Conservation (phyloP, 1,140 invertebrate species). For the Hydropsyche tenuis region DNA sequence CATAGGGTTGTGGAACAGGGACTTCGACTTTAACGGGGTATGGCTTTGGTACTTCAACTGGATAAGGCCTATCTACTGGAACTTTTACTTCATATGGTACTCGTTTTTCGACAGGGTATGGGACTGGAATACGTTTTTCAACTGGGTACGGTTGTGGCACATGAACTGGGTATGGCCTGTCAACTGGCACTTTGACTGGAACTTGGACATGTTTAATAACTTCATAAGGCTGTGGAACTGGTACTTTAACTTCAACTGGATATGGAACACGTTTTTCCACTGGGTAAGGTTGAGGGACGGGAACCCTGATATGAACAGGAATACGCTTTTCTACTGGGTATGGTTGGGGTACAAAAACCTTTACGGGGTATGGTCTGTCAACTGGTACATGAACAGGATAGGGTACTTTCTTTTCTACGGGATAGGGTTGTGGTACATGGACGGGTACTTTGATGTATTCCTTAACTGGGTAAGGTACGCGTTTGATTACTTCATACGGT, state of each 20-base stretch:
- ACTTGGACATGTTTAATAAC: conserved; percentile 63
- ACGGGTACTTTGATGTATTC: conserved; percentile 71
- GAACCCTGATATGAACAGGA: conserved; percentile 69
- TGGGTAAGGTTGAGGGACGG: conserved; percentile 68
- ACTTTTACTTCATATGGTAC: conserved; percentile 69
- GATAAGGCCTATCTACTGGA: conserved; percentile 63
- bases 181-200: conserved; percentile 65
- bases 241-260: conserved; percentile 67
- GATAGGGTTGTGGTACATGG: conserved; percentile 65
- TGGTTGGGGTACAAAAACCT: conserved; percentile 71
- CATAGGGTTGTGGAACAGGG: conserved; percentile 64
- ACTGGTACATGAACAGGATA: conserved; percentile 72
- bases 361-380: conserved; percentile 70
- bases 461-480: conserved; percentile 66
- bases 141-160: conserved; percentile 69
- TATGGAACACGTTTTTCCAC: conserved; percentile 70
- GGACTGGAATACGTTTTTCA: conserved; percentile 65
- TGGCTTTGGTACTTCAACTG: conserved; percentile 64
- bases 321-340: conserved; percentile 72
- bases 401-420: conserved; percentile 67
- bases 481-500: conserved; percentile 68
- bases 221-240: conserved; percentile 66
- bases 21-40: conserved; percentile 65
- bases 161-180: conserved; percentile 69
- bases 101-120: conserved; percentile 65